Evolutionary conservation across 2,113 vertebrate genomes (phyloP), one percentile per base, ranked within the genome.

Genomic region (Ptilonorhynchus violaceus): DNA sequence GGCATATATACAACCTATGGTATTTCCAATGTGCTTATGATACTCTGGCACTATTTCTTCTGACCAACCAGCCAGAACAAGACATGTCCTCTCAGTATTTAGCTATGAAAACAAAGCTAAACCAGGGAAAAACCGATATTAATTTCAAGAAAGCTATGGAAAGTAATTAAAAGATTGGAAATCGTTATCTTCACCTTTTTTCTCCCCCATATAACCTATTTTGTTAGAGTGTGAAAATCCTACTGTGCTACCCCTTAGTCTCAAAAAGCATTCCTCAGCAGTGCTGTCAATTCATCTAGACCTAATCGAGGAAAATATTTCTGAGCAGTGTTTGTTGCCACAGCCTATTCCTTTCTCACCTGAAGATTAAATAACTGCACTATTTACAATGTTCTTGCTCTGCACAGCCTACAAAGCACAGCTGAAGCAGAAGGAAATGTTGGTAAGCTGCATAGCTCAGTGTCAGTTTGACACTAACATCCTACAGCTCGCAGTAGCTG

Each of bases 401-500:
- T 53, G 66, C 58, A 76, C 49, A 60, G 75, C 76, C 56, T 41
- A 56, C 62, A 63, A 44, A 89, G 76, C 72, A 46, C 87, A 93
- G 56, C 85, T 85, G 84, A 95, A 77, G 77, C 84, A 97, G 81
- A 94, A 97, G 30, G 42, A 66, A 94, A 94, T 30, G 72, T 10
- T 50, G 76, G 21, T 11, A 33, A 59, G 12, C 30, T 59, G 76
- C 79, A 91, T 13, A 88, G 68, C 35, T 95, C 85, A 72, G 74
- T 2, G 3, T 17, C 20, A 78, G 7, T 7, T 7, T 24, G 31
- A 95, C 53, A 69, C 49, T 19, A 37, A 56, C 4, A 15, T 25
- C 81, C 60, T 37, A 7, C 55, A 80, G 78, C 47, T 56, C 12
- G 2, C 35, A 78, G 63, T 3, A 76, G 20, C 42, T 86, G 72